A percentile compares a stretch with the other conserved stretches of the same genome.
Evolutionary conservation across 2,113 vertebrate species (phyloP).

Genomic region (Boulengeromyrus knoepffleri): DNA sequence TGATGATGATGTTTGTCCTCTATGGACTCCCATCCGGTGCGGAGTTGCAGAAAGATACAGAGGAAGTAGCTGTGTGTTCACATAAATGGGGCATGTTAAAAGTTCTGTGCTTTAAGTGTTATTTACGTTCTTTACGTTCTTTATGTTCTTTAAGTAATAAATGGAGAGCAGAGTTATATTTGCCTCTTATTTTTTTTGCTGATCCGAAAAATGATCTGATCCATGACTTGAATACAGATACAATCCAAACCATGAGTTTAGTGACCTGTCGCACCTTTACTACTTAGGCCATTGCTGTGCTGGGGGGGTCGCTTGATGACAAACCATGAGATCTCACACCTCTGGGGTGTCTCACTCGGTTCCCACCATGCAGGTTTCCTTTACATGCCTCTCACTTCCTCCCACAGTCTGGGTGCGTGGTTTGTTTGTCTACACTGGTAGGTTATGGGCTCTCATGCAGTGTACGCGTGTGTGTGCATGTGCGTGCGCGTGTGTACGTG

Average conservation of each 20-base stretch:
- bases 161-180: neutral
- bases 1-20: neutral
- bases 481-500: too few species aligned
- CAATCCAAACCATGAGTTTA: neutral
- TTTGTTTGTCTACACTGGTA: slow-evolving; percentile 70
- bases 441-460: slow-evolving; percentile 6
- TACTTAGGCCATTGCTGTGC: neutral
- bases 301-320: neutral
- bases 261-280: neutral
- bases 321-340: neutral
- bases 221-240: neutral
- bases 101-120: too few species aligned
- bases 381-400: neutral
- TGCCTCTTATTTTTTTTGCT: neutral
- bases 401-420: neutral
- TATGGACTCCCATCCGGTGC: too few species aligned
- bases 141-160: neutral
- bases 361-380: neutral
- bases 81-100: neutral
- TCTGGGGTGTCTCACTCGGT: neutral
- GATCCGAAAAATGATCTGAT: neutral
- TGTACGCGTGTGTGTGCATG: neutral
- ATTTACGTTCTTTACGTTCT: too few species aligned
- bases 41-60: too few species aligned
- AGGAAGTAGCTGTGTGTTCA: neutral